Conservation (phyloP, 2,888 invertebrate species). For the Hecatera dysodea region DNA sequence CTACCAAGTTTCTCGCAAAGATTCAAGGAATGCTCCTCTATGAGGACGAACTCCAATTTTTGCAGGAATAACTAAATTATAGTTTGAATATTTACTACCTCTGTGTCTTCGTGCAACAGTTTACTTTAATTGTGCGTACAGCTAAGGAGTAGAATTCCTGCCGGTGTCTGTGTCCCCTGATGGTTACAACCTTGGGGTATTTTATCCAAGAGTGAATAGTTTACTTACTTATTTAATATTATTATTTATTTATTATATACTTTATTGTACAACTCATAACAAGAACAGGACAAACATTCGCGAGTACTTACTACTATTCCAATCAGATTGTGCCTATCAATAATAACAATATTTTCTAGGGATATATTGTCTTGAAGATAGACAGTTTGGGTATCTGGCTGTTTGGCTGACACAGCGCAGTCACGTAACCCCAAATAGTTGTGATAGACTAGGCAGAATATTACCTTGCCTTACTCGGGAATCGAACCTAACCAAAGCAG, state of each 20-base stretch:
- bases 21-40: not conserved
- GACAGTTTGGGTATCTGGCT: too few species aligned
- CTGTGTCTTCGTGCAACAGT: not conserved
- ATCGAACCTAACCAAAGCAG: slow-evolving; percentile 2
- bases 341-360: not conserved
- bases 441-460: not conserved
- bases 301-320: not conserved
- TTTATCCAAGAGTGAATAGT: not conserved
- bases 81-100: not conserved
- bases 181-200: not conserved
- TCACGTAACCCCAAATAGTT: not conserved
- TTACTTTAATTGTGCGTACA: too few species aligned
- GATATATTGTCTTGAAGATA: not conserved
- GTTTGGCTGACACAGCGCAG: too few species aligned
- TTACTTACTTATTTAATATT: not conserved
- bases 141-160: too few species aligned
- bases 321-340: not conserved
- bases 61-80: not conserved
- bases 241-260: too few species aligned
- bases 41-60: slow-evolving; percentile 5
- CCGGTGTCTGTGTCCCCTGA: too few species aligned
- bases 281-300: too few species aligned
- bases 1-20: slow-evolving; percentile 21
- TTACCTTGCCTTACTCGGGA: not conserved
- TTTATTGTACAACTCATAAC: too few species aligned